A percentile compares a stretch with the other conserved stretches of the same genome.
phyloP scores from a whole-genome alignment of 2,113 vertebrate species.

The Oreochromis aureus region DNA sequence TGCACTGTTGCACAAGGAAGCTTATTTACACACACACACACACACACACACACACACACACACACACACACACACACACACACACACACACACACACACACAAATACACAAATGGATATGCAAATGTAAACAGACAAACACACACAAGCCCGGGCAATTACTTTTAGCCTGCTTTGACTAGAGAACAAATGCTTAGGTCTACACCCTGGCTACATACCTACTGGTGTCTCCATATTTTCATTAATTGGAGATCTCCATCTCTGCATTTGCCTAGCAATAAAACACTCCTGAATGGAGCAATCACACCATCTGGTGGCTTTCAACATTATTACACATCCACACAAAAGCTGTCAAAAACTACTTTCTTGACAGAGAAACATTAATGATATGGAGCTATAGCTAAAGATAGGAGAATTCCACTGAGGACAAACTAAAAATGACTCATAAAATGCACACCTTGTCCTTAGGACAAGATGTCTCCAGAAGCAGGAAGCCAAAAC shows the following conservation, averaged over 20 bases:
- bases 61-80: not conserved
- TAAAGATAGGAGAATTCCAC: not conserved
- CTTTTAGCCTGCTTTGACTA: not conserved
- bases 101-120: not conserved
- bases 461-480: not conserved
- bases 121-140: not conserved
- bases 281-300: slow-evolving; percentile 22
- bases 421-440: not conserved
- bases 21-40: not conserved
- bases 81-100: not conserved
- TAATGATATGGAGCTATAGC: not conserved
- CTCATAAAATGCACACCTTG: not conserved
- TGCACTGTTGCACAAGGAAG: slow-evolving; percentile 25
- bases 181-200: not conserved
- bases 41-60: too few relatives aligned
- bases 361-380: not conserved
- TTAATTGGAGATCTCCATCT: not conserved
- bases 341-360: not conserved
- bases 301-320: slow-evolving; percentile 58
- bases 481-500: not conserved
- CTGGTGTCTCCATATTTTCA: not conserved
- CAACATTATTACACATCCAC: not conserved
- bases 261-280: not conserved
- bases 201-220: not conserved
- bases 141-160: not conserved